phyloP scores from a whole-genome alignment of 2,888 invertebrate species.

The Hydrotaea cyrtoneurina region DNA sequence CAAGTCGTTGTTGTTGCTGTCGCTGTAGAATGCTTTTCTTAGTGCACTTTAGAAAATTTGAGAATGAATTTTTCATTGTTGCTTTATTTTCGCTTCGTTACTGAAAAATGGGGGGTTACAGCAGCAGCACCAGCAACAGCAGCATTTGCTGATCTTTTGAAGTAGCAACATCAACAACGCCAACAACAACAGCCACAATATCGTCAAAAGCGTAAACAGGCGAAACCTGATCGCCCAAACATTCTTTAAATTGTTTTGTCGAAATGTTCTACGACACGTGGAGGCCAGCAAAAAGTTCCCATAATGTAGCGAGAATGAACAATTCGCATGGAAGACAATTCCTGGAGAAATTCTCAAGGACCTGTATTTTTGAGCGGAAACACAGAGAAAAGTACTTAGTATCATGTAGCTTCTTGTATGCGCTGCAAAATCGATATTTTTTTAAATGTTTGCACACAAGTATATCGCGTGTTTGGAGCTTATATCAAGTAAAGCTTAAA shows the following conservation, averaged over 20 bases:
- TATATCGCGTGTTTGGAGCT: too few species aligned
- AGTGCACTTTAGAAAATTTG: slow-evolving; percentile 61
- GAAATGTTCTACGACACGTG: slow-evolving; percentile 31
- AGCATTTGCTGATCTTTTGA: slow-evolving; percentile 17
- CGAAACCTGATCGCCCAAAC: slow-evolving; percentile 80
- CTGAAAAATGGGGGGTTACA: slow-evolving; percentile 3
- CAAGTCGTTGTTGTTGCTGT: slow-evolving; percentile 56
- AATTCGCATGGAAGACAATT: too few species aligned
- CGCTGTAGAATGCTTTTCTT: background rate
- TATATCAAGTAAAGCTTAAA: too few species aligned
- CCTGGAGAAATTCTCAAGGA: too few species aligned
- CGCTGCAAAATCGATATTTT: too few species aligned
- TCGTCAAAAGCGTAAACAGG: slow-evolving; percentile 71
- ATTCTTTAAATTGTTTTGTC: slow-evolving; percentile 75
- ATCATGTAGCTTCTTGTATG: too few species aligned
- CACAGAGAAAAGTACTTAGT: too few species aligned
- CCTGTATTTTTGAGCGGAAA: too few species aligned
- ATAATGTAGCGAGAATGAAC: too few species aligned
- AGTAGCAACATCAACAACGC: slow-evolving; percentile 24
- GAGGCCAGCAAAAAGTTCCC: background rate
- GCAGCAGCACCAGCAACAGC: background rate
- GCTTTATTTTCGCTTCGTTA: slow-evolving; percentile 15
- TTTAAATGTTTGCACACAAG: too few species aligned
- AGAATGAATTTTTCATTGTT: slow-evolving; percentile 66
- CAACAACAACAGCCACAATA: slow-evolving; percentile 22